Percentiles rank a stretch among this genome's conserved stretches.
These are phyloP conservation scores for Linurgus olivaceus DNA, from an alignment of 2,797 vertebrate genomes.

Conservation along the genomic window DNA sequence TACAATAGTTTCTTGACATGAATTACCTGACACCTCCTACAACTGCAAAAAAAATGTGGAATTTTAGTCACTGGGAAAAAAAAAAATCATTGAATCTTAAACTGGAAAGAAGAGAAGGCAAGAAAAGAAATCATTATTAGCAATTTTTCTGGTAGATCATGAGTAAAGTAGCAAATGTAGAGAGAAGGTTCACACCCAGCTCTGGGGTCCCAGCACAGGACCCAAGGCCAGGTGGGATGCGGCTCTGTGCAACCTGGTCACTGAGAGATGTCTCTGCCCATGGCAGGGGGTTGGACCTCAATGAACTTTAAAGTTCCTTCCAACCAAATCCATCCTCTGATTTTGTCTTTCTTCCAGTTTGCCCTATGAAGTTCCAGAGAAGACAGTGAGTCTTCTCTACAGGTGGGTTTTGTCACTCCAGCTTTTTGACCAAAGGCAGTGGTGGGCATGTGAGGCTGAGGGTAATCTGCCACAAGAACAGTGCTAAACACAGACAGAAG, in stretches of 20 bases:
- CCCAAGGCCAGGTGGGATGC: not conserved
- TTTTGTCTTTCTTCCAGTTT: not conserved
- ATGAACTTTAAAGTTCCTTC: not conserved
- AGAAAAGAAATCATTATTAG: not conserved
- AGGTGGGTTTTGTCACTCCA: not conserved
- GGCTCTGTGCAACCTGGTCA: not conserved
- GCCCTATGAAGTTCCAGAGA: not conserved
- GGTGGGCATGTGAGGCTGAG: not conserved
- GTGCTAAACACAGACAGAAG: not conserved
- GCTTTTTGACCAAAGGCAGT: not conserved
- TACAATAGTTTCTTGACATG: not conserved
- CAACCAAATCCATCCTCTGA: not conserved
- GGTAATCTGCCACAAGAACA: not conserved
- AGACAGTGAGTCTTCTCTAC: not conserved
- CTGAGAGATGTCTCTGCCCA: not conserved
- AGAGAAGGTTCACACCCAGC: not conserved
- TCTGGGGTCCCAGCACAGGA: not conserved
- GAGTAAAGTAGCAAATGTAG: not conserved
- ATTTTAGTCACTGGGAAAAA: not conserved
- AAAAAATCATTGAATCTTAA: not conserved
- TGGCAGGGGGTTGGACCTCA: fast-evolving
- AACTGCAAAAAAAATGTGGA: not conserved
- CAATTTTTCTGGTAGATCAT: not conserved
- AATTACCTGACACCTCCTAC: not conserved
- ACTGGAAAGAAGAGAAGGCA: not conserved